Conservation (phyloP, 1,140 invertebrate genomes). For the Drosophila pruinosa region DNA sequence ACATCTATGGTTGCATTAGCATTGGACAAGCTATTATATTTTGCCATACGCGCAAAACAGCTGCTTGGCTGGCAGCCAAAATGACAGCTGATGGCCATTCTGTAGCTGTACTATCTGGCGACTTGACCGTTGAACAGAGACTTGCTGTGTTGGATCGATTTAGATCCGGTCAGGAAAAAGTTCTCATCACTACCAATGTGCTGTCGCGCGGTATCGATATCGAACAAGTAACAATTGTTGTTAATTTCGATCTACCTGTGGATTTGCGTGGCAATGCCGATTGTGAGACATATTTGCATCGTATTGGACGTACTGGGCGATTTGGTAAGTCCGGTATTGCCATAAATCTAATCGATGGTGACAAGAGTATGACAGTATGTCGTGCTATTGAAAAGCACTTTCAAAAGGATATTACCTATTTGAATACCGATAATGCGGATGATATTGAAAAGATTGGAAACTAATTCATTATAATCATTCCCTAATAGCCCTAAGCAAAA, state of each 20-base stretch:
- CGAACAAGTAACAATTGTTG: conserved; percentile 98
- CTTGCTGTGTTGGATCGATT: conserved; percentile 97
- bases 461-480: conserved; percentile 47
- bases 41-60: conserved; percentile 96
- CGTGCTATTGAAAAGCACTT: conserved; percentile 95
- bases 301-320: conserved; percentile 97
- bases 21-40: conserved; percentile 99
- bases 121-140: conserved; percentile 95
- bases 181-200: conserved; percentile 99
- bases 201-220: conserved; percentile 97
- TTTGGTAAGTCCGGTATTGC: conserved; percentile 97
- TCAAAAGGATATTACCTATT: conserved; percentile 90
- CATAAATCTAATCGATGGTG: conserved; percentile 95
- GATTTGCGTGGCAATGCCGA: conserved; percentile 91
- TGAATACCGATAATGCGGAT: conserved; percentile 95
- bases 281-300: conserved; percentile 98
- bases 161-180: conserved; percentile 94
- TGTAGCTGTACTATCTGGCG: conserved; percentile 95
- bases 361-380: conserved; percentile 88
- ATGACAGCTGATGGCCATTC: conserved; percentile 96
- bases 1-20: conserved; percentile 97
- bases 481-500: conserved; percentile 7
- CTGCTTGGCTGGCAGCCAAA: conserved; percentile 93
- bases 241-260: conserved; percentile 98
- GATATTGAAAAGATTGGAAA: conserved; percentile 95